phyloP scores from a whole-genome alignment of 2,797 vertebrate genomes.

The Mus caroli region DNA sequence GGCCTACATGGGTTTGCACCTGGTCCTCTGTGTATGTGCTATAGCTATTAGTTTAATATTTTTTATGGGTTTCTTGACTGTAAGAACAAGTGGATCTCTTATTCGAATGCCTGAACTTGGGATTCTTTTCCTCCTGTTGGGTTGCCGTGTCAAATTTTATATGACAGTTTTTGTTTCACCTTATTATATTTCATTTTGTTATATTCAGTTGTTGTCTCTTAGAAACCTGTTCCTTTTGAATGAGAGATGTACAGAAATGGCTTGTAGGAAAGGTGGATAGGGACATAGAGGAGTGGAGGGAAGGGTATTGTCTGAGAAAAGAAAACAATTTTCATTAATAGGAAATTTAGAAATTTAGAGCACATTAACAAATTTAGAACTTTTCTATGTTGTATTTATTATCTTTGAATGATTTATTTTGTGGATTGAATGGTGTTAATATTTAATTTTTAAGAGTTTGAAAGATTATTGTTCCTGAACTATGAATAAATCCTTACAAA shows the following conservation, averaged over 20 bases:
- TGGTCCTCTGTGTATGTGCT: neutral
- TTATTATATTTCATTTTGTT: neutral
- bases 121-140: neutral
- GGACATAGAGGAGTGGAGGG: too few species aligned
- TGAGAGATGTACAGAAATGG: neutral
- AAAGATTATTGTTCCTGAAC: neutral
- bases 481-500: neutral
- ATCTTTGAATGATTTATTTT: neutral
- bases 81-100: neutral
- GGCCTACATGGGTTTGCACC: neutral
- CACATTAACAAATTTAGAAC: neutral
- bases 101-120: neutral
- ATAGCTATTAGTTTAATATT: neutral
- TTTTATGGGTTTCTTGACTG: too few species aligned
- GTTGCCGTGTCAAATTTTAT: neutral
- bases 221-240: neutral
- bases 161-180: neutral
- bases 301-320: neutral
- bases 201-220: neutral
- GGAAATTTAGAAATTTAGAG: neutral
- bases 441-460: neutral
- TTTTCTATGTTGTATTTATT: neutral
- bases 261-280: neutral
- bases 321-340: neutral
- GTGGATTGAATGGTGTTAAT: neutral